A percentile compares a stretch with the other conserved stretches of the same genome.
Conservation (phyloP, 2,888 invertebrate species). For the Glyphotaelius pellucidus region DNA sequence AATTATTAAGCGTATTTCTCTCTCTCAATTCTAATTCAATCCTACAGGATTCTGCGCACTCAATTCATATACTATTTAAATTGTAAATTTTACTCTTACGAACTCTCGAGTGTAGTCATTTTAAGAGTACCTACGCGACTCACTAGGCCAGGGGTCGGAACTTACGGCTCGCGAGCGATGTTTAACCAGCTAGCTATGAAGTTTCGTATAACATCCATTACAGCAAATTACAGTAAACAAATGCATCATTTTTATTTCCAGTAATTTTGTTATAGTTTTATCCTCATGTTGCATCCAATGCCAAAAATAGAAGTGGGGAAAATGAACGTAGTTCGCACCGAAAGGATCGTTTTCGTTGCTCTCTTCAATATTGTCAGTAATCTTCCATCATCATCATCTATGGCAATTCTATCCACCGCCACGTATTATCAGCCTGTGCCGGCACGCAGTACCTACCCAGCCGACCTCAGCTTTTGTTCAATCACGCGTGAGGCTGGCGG, state of each 20-base stretch:
- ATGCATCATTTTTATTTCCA: not conserved
- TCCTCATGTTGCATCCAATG: not conserved
- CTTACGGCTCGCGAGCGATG: too few relatives aligned
- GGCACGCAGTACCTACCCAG: not conserved
- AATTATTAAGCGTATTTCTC: not conserved
- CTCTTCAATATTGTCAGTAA: not conserved
- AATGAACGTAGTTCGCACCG: not conserved
- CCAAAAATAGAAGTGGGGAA: not conserved
- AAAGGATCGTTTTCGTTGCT: not conserved
- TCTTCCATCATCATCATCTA: not conserved
- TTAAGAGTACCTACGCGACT: too few relatives aligned
- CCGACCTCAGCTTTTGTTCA: conserved; percentile 33
- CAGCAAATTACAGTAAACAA: not conserved
- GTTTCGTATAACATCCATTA: too few relatives aligned
- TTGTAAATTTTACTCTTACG: too few relatives aligned
- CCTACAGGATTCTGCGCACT: not conserved
- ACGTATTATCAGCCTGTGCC: not conserved
- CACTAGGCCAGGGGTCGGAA: too few relatives aligned
- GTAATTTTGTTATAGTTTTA: not conserved
- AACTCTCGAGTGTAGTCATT: too few relatives aligned
- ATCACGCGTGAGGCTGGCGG: conserved; percentile 11
- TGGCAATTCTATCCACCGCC: not conserved
- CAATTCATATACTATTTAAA: not conserved
- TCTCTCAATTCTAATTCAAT: not conserved
- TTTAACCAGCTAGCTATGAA: too few relatives aligned